Conservation (phyloP, 2,888 invertebrate species). For the Drosophila siamana region DNA sequence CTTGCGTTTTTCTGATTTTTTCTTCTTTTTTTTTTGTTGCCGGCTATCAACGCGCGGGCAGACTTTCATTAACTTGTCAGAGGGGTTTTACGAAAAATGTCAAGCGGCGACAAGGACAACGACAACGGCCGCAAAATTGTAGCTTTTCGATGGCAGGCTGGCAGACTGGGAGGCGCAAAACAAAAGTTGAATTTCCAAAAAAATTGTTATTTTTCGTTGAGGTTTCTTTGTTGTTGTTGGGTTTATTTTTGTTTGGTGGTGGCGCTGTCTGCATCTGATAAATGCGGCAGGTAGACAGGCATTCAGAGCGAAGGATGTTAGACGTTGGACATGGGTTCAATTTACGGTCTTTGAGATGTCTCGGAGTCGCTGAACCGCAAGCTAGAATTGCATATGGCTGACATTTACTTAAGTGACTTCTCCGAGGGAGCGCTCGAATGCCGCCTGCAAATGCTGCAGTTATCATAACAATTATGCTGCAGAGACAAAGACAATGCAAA, state of each 20-base stretch:
- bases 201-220: slow-evolving; percentile 34
- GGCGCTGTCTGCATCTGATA: slow-evolving; percentile 71
- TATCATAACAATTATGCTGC: slow-evolving; percentile 76
- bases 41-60: slow-evolving; percentile 31
- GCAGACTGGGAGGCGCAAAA: slow-evolving; percentile 43
- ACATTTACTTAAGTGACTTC: slow-evolving; percentile 72
- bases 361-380: slow-evolving; percentile 44
- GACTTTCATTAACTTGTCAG: slow-evolving; percentile 78
- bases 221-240: slow-evolving; percentile 32
- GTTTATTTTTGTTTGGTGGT: slow-evolving; percentile 12
- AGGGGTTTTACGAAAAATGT: slow-evolving; percentile 53
- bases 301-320: slow-evolving; percentile 5
- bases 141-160: slow-evolving; percentile 18
- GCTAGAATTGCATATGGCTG: slow-evolving; percentile 50
- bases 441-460: slow-evolving; percentile 53
- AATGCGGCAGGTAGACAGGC: slow-evolving; percentile 55
- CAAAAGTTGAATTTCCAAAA: slow-evolving; percentile 53
- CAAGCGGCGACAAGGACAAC: slow-evolving; percentile 41
- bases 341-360: slow-evolving; percentile 71
- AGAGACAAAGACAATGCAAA: slow-evolving; percentile 72
- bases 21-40: slow-evolving; percentile 1
- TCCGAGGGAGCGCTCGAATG: slow-evolving; percentile 24
- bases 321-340: slow-evolving; percentile 51
- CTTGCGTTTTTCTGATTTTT: too few relatives aligned
- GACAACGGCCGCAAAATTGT: slow-evolving; percentile 29